Conservation (phyloP, 2,113 vertebrate species). For the Cepphus grylle region DNA sequence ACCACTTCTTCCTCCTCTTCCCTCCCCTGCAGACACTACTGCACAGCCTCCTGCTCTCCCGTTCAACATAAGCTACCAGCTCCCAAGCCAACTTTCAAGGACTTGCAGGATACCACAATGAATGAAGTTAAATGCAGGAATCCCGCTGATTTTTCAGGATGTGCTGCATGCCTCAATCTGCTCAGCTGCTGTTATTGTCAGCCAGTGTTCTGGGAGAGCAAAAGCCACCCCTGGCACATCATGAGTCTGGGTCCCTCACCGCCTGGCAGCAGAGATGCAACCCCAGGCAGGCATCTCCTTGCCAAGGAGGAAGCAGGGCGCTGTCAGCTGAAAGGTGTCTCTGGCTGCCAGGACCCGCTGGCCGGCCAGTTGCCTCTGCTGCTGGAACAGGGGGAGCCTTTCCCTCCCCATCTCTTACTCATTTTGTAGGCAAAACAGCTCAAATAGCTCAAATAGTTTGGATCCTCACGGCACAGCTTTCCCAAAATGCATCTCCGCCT, state of each 20-base stretch:
- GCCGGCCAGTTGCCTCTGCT: not conserved
- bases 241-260: not conserved
- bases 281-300: not conserved
- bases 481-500: not conserved
- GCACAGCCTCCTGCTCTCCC: not conserved
- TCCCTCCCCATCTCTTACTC: slow-evolving; percentile 17
- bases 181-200: not conserved
- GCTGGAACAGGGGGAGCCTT: not conserved
- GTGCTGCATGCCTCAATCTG: not conserved
- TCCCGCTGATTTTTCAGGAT: not conserved
- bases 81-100: not conserved
- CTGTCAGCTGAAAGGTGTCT: slow-evolving; percentile 17
- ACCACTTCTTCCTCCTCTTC: not conserved
- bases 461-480: not conserved
- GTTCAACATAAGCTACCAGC: not conserved
- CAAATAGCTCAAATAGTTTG: slow-evolving; percentile 58
- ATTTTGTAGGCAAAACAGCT: slow-evolving; percentile 41
- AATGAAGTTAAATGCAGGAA: not conserved
- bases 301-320: slow-evolving; percentile 3
- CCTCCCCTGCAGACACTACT: not conserved
- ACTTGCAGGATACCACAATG: not conserved
- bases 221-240: not conserved
- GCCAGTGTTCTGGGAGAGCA: not conserved
- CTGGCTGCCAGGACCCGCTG: not conserved
- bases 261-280: not conserved